Evolutionary conservation across 2,888 invertebrate genomes (phyloP), one percentile per base, ranked within the genome.

Genomic region (Euproctis similis): DNA sequence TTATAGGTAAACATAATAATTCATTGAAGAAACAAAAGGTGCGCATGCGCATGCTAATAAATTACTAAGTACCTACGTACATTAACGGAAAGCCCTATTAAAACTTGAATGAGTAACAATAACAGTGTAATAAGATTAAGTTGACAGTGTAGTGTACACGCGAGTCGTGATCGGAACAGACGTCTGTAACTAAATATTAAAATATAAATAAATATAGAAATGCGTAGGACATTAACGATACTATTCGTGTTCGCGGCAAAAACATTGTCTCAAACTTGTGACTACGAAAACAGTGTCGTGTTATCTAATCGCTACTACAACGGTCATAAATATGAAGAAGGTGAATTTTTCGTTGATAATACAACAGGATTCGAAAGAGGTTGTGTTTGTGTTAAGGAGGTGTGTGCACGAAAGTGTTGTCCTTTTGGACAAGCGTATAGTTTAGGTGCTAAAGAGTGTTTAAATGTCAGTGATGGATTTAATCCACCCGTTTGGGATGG

Each of bases 341-440:
- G 46, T 2, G 65, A 78, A 33, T 70, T 68, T 38, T 60, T 46
- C 23, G 27, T 46, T 1, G 60, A 66, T 9, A 43, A 46, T 4
- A 35, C 31, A 0, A 59, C 46, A 0, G 39, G 53, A 1, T 24
- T 26, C 2, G 35, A 59, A 21, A 44, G 58, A 33, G 68, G 62
- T 1, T 75, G 72, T 42, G 25, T 64, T 1, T 70, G 68, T 28
- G 36, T 34, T 6, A 66, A 68, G 18, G 42, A 58, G 20, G 34
- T 19, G 0, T 77, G 71, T 34, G 24, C 65, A 0, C 34, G 53
- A 3, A 80, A 77, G 35, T 80, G 80, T 21, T 80, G 80, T 28
- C 66, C 63, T 0, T 31, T 47, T 0, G 75, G 73, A 0, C 37
- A 40, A n/a, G 66, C 46, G 0, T 65, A 62, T 23, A 11, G 59